A percentile compares a stretch with the other conserved stretches of the same genome.
phyloP scores from a whole-genome alignment of 2,888 invertebrate species.

The Tipula vernalis region DNA sequence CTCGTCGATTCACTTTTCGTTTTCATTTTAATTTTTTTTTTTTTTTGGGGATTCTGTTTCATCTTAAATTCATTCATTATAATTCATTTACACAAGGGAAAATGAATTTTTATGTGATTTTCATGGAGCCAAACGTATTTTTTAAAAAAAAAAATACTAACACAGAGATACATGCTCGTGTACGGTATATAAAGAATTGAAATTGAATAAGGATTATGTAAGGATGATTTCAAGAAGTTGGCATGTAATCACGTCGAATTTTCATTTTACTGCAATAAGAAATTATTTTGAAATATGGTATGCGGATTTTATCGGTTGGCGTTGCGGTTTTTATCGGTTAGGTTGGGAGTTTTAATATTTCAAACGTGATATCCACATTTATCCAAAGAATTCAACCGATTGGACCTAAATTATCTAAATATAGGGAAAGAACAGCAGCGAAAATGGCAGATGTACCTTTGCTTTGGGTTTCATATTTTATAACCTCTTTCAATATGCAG shows the following conservation, averaged over 20 bases:
- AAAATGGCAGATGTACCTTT: too few species aligned
- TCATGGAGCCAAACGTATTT: neutral
- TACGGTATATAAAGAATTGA: neutral
- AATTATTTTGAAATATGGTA: neutral
- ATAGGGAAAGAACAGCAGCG: too few species aligned
- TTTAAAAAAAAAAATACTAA: too few species aligned
- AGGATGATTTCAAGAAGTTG: neutral
- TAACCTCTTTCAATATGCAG: too few species aligned
- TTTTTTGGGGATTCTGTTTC: neutral
- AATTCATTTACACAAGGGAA: neutral
- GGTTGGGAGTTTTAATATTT: too few species aligned
- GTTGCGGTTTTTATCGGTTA: too few species aligned
- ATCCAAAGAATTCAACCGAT: too few species aligned
- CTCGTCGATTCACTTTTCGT: neutral
- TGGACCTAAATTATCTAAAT: too few species aligned
- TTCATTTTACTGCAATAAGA: neutral
- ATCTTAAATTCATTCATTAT: neutral
- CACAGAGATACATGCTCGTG: neutral
- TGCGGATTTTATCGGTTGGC: neutral
- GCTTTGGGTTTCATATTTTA: too few species aligned
- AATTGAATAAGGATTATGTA: neutral
- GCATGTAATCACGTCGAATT: neutral
- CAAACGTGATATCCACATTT: too few species aligned
- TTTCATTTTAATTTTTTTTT: neutral
- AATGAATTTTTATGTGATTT: neutral